Evolutionary conservation across 2,888 invertebrate genomes (phyloP), one percentile per base, ranked within the genome.

Genomic region (Pristionchus exspectatus): DNA sequence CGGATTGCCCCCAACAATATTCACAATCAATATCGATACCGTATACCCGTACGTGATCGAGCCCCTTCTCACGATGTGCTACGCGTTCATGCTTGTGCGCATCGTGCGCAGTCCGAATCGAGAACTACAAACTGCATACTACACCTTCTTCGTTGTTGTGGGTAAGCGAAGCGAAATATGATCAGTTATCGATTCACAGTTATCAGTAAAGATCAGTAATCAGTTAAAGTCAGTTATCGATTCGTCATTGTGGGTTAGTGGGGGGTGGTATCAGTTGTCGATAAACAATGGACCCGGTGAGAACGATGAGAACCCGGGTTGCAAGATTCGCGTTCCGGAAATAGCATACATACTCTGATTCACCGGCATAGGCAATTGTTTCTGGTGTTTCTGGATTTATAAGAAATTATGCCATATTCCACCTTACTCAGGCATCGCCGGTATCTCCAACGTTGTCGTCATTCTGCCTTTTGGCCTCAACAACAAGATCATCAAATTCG

Each of bases 71-170:
- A 21, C 50, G 24, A 14, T 69, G 24, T 44, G n/a, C 63, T 87
- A 87, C 27, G 66, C 69, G n/a, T 44, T 69, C 44, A n/a, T 87
- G n/a, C 63, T 69, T 0, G 33, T 87, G 1, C 18, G 66, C 69
- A 87, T 87, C 30, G 44, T n/a, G 18, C 44, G 50, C 4, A 69
- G 69, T 10, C 87, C 66, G 9, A 87, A 87, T 87, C 38, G 30
- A 5, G 66, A 87, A 27, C 69, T 87, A 16, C 3, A 27, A 2
- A 44, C 69, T 0, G 66, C 87, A 12, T 87, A 87, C 59, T 87
- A 87, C 50, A 87, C 30, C 16, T 87, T 87, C 87, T 69, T 87
- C 50, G 27, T 87, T 0, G 66, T 69, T 16, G 87, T 87, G 9
- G 87, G 87, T 87, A 12, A 69, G 87, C 10, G 72, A 24, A 14